Evolutionary conservation across 2,113 vertebrate genomes (phyloP).

Genomic region (Mirza zaza): DNA sequence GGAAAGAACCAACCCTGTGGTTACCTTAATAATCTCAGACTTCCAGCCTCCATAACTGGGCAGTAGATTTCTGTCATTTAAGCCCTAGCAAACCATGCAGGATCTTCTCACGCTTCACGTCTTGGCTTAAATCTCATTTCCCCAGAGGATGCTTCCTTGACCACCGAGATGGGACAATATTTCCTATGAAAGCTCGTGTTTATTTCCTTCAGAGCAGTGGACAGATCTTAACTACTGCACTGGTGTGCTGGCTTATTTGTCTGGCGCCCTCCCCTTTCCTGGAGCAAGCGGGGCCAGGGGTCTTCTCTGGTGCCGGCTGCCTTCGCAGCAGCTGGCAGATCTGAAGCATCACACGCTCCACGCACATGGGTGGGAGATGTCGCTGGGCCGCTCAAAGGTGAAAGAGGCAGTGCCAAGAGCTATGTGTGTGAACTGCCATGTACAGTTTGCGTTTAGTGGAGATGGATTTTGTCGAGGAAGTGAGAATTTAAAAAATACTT

Average conservation of each 20-base stretch:
- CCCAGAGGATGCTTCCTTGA: neutral
- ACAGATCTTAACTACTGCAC: neutral
- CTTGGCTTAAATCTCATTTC: neutral
- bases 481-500: neutral
- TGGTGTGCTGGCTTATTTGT: neutral
- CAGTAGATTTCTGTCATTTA: neutral
- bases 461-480: neutral
- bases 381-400: accelerated
- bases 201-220: neutral
- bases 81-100: neutral
- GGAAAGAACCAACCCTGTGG: neutral
- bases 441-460: neutral
- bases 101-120: neutral
- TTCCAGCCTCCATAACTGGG: neutral
- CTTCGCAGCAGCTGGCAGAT: neutral
- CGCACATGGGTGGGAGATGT: accelerated
- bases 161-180: neutral
- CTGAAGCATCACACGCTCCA: accelerated
- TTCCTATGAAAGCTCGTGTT: neutral
- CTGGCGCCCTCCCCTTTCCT: neutral
- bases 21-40: neutral
- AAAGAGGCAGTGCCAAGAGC: neutral
- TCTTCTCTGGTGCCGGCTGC: neutral
- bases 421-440: neutral
- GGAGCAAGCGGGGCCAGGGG: neutral